Evolutionary conservation across 2,888 invertebrate species (phyloP).

Genomic region (Drosophila diplacantha): DNA sequence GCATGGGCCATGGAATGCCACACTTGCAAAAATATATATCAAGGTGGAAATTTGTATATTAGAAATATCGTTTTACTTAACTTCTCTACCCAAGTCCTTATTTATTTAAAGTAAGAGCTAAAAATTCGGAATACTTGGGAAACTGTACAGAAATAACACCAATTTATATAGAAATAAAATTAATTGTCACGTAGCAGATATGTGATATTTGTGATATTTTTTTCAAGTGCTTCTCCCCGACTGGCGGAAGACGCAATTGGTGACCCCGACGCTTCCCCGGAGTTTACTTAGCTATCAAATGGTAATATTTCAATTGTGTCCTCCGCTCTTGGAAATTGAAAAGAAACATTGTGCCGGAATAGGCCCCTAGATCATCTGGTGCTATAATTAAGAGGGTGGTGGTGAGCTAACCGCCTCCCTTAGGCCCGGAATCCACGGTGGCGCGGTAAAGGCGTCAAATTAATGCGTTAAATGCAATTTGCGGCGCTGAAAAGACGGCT

Average conservation of each 20-base stretch:
- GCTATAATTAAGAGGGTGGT: constrained; percentile 37
- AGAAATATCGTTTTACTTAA: too few relatives aligned
- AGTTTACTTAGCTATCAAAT: constrained; percentile 52
- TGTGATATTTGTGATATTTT: neutral
- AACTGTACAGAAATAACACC: neutral
- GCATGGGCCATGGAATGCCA: neutral
- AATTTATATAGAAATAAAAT: neutral
- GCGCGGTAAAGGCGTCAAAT: constrained; percentile 41
- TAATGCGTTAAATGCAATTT: constrained; percentile 64
- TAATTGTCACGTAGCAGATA: neutral
- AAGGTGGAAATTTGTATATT: too few relatives aligned
- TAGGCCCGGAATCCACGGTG: constrained; percentile 2
- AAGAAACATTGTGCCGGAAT: constrained; percentile 41
- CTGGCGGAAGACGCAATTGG: constrained; percentile 2
- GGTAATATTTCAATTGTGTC: constrained; percentile 61
- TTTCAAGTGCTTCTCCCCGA: neutral
- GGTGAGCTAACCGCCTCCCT: neutral
- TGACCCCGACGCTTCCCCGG: constrained; percentile 10
- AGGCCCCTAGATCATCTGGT: constrained; percentile 18
- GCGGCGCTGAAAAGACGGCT: constrained; percentile 48
- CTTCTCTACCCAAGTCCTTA: too few relatives aligned
- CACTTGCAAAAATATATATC: neutral
- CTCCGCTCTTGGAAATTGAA: constrained; percentile 50
- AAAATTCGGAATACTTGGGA: neutral
- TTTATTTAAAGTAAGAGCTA: neutral